Percentiles rank a stretch among this genome's conserved stretches.
Evolutionary conservation across 2,113 vertebrate species (phyloP).

Genomic region (Brevimyrus niger): DNA sequence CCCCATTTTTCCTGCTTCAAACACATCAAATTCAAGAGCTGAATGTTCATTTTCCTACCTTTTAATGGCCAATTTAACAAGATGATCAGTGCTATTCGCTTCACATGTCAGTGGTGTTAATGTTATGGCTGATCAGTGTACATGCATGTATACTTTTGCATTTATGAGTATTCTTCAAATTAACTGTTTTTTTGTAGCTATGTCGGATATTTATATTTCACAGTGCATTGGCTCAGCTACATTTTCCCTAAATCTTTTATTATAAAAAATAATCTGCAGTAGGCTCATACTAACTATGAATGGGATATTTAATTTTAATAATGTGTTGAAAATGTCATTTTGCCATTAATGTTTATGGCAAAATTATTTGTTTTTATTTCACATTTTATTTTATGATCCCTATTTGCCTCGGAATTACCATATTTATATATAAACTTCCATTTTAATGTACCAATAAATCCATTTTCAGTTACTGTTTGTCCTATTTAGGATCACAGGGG

Average conservation of each 20-base stretch:
- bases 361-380: neutral
- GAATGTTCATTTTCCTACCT: no score
- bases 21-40: no score
- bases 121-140: neutral
- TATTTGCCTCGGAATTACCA: neutral
- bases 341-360: neutral
- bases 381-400: neutral
- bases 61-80: no score
- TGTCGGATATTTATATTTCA: neutral
- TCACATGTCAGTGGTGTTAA: neutral
- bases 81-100: no score
- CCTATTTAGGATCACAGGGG: neutral
- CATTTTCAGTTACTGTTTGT: neutral
- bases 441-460: neutral
- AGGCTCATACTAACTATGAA: neutral
- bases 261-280: neutral
- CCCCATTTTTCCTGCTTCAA: no score
- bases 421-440: neutral
- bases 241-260: neutral
- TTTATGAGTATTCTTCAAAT: neutral
- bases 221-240: neutral
- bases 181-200: neutral
- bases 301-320: neutral
- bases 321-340: neutral
- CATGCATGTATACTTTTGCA: neutral